phyloP scores from a whole-genome alignment of 2,888 invertebrate species.

The Caenorhabditis doughertyi region DNA sequence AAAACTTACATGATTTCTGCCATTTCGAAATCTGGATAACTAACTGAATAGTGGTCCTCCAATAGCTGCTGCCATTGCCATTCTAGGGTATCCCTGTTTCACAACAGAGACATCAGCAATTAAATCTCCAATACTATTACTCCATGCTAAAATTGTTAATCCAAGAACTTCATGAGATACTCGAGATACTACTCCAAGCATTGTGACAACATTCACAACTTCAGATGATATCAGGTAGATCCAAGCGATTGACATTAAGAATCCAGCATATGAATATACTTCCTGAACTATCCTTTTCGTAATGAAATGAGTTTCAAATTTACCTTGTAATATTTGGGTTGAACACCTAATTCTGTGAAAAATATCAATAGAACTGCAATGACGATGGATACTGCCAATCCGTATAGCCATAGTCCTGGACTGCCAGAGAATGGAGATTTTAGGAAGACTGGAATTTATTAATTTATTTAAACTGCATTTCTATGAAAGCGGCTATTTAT shows the following conservation, averaged over 20 bases:
- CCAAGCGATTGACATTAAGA: conserved; percentile 86
- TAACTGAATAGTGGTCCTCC: conserved; percentile 88
- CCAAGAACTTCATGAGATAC: conserved; percentile 85
- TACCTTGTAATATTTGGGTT: conserved; percentile 76
- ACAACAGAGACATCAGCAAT: conserved; percentile 87
- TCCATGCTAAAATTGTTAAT: conserved; percentile 87
- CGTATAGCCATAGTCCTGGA: conserved; percentile 69
- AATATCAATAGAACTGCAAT: conserved; percentile 67
- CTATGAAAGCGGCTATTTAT: neutral
- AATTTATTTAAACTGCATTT: neutral
- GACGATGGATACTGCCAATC: conserved; percentile 64
- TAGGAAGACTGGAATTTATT: conserved; percentile 57
- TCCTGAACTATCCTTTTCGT: conserved; percentile 60
- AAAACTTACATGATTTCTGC: conserved; percentile 1
- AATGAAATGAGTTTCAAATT: no score
- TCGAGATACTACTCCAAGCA: conserved; percentile 86
- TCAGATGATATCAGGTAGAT: conserved; percentile 87
- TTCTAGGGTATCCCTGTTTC: conserved; percentile 86
- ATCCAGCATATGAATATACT: conserved; percentile 84
- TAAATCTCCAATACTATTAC: conserved; percentile 87
- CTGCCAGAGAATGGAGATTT: conserved; percentile 57
- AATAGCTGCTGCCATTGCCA: conserved; percentile 88
- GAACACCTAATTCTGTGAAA: conserved; percentile 67
- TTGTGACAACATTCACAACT: conserved; percentile 85
- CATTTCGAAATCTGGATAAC: neutral